Conservation (phyloP, 1,140 invertebrate species). For the Whitmania pigra region DNA sequence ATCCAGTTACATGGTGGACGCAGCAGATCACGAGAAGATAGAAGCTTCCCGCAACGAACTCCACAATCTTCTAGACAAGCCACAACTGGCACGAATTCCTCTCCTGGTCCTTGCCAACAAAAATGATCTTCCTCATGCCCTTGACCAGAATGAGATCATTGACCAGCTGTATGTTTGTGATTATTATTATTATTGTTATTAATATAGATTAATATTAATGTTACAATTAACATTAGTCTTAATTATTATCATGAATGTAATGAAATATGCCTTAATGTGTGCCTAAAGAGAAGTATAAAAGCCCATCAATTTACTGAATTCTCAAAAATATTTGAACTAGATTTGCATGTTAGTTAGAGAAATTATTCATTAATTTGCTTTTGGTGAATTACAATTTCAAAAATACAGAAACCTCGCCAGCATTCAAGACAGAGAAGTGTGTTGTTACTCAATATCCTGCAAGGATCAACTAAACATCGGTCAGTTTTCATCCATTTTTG, state of each 20-base stretch:
- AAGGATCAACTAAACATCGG: conserved; percentile 99
- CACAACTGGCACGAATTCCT: conserved; percentile 88
- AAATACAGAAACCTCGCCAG: conserved; percentile 80
- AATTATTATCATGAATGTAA: neutral
- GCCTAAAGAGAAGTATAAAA: neutral
- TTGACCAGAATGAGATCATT: conserved; percentile 96
- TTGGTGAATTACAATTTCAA: neutral
- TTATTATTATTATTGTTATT: neutral
- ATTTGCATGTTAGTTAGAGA: neutral
- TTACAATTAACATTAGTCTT: conserved; percentile 1
- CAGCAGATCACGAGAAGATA: conserved; percentile 93
- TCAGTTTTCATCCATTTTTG: conserved; percentile 31
- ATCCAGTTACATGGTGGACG: conserved; percentile 92
- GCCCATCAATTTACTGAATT: neutral
- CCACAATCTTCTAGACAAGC: conserved; percentile 91
- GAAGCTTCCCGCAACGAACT: conserved; percentile 95
- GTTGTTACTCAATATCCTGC: conserved; percentile 99
- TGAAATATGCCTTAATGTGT: conserved; percentile 26
- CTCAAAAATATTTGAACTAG: neutral
- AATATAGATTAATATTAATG: neutral
- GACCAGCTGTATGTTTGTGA: conserved; percentile 73
- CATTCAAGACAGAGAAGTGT: conserved; percentile 97
- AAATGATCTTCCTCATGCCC: conserved; percentile 81
- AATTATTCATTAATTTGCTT: neutral
- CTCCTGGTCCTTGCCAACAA: conserved; percentile 97